Evolutionary conservation across 2,113 vertebrate species (phyloP).

Genomic region (Trachemys scripta): DNA sequence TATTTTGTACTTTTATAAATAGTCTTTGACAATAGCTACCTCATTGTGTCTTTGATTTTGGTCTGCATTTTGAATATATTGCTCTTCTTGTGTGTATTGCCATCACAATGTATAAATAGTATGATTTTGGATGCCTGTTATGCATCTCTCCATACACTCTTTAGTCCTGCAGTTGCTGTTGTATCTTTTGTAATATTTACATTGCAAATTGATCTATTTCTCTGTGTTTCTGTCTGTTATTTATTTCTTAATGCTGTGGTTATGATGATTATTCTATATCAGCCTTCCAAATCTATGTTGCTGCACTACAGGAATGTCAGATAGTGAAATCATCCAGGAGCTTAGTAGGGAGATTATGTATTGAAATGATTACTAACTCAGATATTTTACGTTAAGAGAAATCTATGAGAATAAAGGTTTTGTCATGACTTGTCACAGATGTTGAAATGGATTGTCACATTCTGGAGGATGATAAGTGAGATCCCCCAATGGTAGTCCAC

Average conservation of each 20-base stretch:
- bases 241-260: conserved; percentile 42
- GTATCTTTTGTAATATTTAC: conserved; percentile 18
- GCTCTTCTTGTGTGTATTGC: neutral
- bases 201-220: conserved; percentile 10
- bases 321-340: conserved; percentile 53
- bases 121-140: neutral
- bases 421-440: conserved; percentile 58
- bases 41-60: conserved; percentile 30
- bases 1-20: conserved; percentile 11
- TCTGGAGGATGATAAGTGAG: conserved; percentile 55
- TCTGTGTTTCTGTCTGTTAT: conserved; percentile 41
- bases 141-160: neutral
- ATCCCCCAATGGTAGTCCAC: conserved; percentile 20
- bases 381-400: conserved; percentile 55
- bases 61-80: neutral
- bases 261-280: conserved; percentile 66
- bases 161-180: neutral
- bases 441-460: conserved; percentile 27
- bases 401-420: conserved; percentile 57
- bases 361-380: conserved; percentile 72
- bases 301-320: conserved; percentile 44
- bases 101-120: conserved; percentile 10
- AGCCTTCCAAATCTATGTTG: conserved; percentile 58
- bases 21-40: conserved; percentile 12
- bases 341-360: conserved; percentile 66